phyloP scores from a whole-genome alignment of 2,113 vertebrate genomes.

The Syngnathoides biaculeatus region DNA sequence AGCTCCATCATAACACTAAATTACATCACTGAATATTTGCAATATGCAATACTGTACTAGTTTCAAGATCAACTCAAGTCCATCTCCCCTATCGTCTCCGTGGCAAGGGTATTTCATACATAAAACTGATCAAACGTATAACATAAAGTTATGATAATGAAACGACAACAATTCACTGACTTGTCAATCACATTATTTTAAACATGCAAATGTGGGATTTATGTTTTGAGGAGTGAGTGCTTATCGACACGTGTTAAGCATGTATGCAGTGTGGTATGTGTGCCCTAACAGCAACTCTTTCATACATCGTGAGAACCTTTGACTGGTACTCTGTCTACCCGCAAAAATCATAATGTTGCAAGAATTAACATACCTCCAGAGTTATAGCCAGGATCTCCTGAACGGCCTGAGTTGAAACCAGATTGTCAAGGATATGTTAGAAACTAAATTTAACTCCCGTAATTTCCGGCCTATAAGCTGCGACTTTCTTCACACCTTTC shows the following conservation, averaged over 20 bases:
- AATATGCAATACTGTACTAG: not conserved
- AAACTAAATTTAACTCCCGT: too few relatives aligned
- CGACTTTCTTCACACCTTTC: too few relatives aligned
- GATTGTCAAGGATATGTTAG: not conserved
- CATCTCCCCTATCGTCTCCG: too few relatives aligned
- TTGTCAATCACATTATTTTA: too few relatives aligned
- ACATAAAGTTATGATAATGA: too few relatives aligned
- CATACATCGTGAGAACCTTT: not conserved
- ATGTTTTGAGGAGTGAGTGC: not conserved
- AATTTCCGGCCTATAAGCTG: too few relatives aligned
- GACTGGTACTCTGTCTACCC: not conserved
- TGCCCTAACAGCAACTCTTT: not conserved
- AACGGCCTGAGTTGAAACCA: constrained; percentile 32
- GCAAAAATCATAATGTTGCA: not conserved
- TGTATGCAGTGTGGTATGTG: not conserved
- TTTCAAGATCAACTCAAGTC: not conserved
- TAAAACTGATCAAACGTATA: too few relatives aligned
- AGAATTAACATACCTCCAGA: constrained; percentile 7
- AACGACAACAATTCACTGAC: too few relatives aligned
- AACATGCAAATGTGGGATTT: not conserved
- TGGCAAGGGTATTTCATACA: too few relatives aligned
- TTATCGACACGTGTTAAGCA: not conserved
- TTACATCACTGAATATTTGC: not conserved
- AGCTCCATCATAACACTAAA: not conserved
- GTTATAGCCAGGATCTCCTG: not conserved